phyloP scores from a whole-genome alignment of 2,113 vertebrate species.

The Festucalex cinctus region DNA sequence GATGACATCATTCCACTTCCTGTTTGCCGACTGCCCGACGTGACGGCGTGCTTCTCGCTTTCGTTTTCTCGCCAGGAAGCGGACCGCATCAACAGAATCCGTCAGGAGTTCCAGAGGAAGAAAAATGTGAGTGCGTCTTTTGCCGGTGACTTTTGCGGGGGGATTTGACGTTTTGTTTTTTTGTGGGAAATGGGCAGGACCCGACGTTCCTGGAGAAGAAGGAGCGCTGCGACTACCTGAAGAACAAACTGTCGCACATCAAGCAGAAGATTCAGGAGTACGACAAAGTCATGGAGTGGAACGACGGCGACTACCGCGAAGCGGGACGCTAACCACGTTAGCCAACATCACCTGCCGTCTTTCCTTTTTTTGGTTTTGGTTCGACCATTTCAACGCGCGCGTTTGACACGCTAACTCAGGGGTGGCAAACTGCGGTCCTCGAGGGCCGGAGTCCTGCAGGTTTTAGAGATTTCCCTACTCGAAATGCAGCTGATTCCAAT shows the following conservation, averaged over 20 bases:
- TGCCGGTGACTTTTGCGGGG: too few species aligned
- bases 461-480: too few species aligned
- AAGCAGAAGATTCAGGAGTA: slow-evolving; percentile 97
- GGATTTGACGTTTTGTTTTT: too few species aligned
- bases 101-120: slow-evolving; percentile 90
- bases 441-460: too few species aligned
- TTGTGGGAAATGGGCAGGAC: too few species aligned
- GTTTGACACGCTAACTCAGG: too few species aligned
- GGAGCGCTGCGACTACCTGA: slow-evolving; percentile 95
- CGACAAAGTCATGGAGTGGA: slow-evolving; percentile 95
- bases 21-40: slow-evolving; percentile 25
- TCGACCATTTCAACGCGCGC: too few species aligned
- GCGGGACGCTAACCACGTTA: too few species aligned
- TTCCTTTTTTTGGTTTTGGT: too few species aligned
- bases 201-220: slow-evolving; percentile 95
- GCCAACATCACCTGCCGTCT: too few species aligned
- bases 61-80: slow-evolving; percentile 75
- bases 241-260: slow-evolving; percentile 96
- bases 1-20: slow-evolving; percentile 29
- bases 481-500: too few species aligned
- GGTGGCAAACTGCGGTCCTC: too few species aligned
- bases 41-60: background rate
- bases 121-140: slow-evolving; percentile 82
- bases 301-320: slow-evolving; percentile 71
- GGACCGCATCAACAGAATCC: slow-evolving; percentile 85